phyloP scores from a whole-genome alignment of 2,888 invertebrate species.

The Drosophila tanythrix region DNA sequence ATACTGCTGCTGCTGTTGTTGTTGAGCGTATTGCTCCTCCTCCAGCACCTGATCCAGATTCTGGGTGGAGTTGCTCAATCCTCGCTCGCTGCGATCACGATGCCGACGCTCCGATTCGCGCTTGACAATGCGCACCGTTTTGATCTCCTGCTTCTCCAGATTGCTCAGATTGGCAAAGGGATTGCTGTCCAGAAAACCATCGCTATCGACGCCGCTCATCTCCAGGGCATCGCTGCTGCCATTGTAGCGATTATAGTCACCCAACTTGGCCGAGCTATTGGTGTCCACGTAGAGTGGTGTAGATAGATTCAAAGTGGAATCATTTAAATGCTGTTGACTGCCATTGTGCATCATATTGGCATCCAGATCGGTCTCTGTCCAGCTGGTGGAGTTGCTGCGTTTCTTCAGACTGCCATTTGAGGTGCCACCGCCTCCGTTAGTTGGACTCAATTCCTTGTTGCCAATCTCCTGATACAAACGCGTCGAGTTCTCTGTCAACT shows the following conservation, averaged over 20 bases:
- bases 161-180: slow-evolving; percentile 87
- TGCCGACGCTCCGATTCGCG: slow-evolving; percentile 94
- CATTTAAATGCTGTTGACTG: slow-evolving; percentile 89
- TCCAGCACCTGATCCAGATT: slow-evolving; percentile 85
- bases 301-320: slow-evolving; percentile 81
- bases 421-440: slow-evolving; percentile 52
- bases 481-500: slow-evolving; percentile 92
- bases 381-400: slow-evolving; percentile 88
- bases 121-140: slow-evolving; percentile 97
- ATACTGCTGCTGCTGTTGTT: slow-evolving; percentile 48
- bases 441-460: slow-evolving; percentile 82
- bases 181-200: slow-evolving; percentile 83
- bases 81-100: slow-evolving; percentile 91
- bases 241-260: slow-evolving; percentile 82
- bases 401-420: slow-evolving; percentile 85
- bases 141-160: slow-evolving; percentile 94
- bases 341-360: slow-evolving; percentile 88
- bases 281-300: slow-evolving; percentile 91
- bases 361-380: slow-evolving; percentile 96
- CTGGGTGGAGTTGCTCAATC: slow-evolving; percentile 83
- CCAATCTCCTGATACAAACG: slow-evolving; percentile 88
- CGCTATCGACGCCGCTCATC: slow-evolving; percentile 84
- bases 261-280: slow-evolving; percentile 74
- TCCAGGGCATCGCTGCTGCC: slow-evolving; percentile 83
- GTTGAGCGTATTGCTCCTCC: slow-evolving; percentile 82